phyloP scores from a whole-genome alignment of 2,797 vertebrate species.

The Cossypha polioptera region DNA sequence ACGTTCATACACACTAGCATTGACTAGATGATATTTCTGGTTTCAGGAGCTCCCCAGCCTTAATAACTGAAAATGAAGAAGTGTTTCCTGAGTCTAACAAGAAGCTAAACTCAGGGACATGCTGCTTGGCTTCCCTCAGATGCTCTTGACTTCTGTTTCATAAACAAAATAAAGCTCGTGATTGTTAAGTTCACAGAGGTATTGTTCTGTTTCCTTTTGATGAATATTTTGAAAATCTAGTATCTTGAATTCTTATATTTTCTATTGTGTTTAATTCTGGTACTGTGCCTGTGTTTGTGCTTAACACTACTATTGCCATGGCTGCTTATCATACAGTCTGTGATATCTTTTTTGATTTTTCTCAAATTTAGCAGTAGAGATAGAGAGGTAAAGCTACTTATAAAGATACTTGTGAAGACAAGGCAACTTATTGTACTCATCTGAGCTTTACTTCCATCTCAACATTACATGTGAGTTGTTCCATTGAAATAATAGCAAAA shows the following conservation, averaged over 20 bases:
- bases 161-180: background rate
- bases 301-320: background rate
- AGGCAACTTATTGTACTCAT: background rate
- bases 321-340: background rate
- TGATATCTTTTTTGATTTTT: background rate
- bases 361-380: background rate
- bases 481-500: background rate
- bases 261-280: background rate
- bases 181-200: background rate
- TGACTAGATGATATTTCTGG: background rate
- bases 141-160: background rate
- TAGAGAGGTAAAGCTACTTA: background rate
- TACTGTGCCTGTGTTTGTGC: background rate
- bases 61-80: background rate
- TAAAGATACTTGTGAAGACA: background rate
- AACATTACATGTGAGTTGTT: background rate
- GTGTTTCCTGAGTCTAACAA: background rate
- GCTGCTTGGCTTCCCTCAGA: accelerated
- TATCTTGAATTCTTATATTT: background rate
- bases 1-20: background rate
- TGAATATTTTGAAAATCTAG: background rate
- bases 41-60: background rate
- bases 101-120: background rate
- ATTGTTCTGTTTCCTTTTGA: background rate
- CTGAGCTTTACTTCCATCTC: background rate